Base-by-base conservation (phyloP, 2,888 invertebrate species). In the Lobophora halterata region DNA sequence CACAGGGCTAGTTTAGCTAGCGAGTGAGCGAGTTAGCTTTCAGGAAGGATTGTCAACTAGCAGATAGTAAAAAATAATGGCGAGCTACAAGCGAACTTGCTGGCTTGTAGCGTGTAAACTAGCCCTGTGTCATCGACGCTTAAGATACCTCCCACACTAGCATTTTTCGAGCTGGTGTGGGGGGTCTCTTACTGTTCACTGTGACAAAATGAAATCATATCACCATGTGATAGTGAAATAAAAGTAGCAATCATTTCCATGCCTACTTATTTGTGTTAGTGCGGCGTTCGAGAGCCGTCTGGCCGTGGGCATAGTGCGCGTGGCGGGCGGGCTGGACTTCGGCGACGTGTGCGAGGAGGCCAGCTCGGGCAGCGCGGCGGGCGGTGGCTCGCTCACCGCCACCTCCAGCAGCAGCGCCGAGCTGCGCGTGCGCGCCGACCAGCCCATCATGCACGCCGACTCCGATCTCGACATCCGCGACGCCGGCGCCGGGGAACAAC, bases 241-340 rank as follows among this genome's bases (percentile, higher is more conserved):
- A 12, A 30, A 14, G 7, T 30, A n/a, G 1, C 17, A 30, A 18
- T 5, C 14, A 25, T n/a, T n/a, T n/a, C n/a, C n/a, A 17, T 6
- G 17, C 13, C 2, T 16, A 6, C 8, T 16, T 28, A 11, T 19
- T 18, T 2, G 8, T 11, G 3, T 35, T 21, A 94, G 97, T 72
- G 93, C 97, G 56, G 96, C 98, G 0, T 97, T 99, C 76, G 97
- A 98, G 63, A 92, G 95, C 64, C 94, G 97, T 27, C 89, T 97
- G 61, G 95, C 97, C 0, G 95, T 99, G 2, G 95, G 95, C 0
- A 95, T 99, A 50, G 80, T 99, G 3, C 92, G 98, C 11, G 89
- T 97, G 13, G 88, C 92, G 0, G 94, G 94, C 55, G 98, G 98
- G 0, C 85, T 98, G 34, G 97, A 98, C 83, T 95, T 92, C 73